Evolutionary conservation across 2,113 vertebrate species (phyloP), one percentile per base, ranked within the genome.

Genomic region (Camelus bactrianus): DNA sequence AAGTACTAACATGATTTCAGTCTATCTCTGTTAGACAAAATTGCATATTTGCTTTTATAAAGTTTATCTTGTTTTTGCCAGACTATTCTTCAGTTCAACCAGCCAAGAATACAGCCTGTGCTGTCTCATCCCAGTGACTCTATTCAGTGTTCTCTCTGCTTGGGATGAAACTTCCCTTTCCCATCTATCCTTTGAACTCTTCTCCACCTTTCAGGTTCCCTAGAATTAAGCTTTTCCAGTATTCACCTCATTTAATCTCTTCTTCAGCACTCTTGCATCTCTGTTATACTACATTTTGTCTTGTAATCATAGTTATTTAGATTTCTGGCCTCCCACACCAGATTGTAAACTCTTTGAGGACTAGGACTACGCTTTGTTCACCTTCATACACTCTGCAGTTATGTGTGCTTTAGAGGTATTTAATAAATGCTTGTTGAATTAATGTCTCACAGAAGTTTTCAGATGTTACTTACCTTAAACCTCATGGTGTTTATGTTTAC

Each of bases 1-100:
- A 42, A 84, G 42, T 75, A 75, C 2, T 83, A 20, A 69, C 7
- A 26, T 50, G 77, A 88, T 52, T 87, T 94, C 42, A 87, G 28
- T 89, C 24, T 54, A 30, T 75, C 50, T 10, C 72, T n/a, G 16
- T 50, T 35, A 85, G 50, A 76, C 6, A 91, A 92, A 94, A 62
- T 13, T 60, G 35, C 2, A 0, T 28, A 72, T 28, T 54, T 94
- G 54, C 42, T 84, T 76, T 72, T 5, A 14, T 54, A 52, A 93
- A 95, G 46, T 8, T 91, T 88, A 93, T 75, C 90, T 50, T 54
- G 38, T 83, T 94, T 69, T 82, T 89, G 52, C 58, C 64, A 84
- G 64, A 67, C 46, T 35, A n/a, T 3, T 83, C 62, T 89, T 85
- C 52, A 67, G 56, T 80, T 87, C 20, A 89, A 62, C 17, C 8